Base-by-base conservation (phyloP, 2,888 invertebrate genomes). In the Drosophila suboccidentalis region DNA sequence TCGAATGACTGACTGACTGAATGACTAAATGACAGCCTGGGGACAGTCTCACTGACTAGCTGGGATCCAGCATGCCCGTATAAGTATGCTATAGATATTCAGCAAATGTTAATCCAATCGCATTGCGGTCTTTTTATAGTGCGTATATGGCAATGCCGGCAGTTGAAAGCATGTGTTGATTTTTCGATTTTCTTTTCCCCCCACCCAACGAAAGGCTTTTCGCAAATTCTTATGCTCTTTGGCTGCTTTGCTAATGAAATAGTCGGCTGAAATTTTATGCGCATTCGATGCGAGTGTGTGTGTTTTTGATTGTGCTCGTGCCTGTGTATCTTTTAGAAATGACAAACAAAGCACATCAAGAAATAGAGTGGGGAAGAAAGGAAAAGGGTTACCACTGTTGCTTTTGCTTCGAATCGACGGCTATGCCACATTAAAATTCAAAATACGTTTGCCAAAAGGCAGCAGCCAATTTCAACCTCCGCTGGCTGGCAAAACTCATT, bases 401-500 rank as follows among this genome's bases (percentile, higher is more conserved):
- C 68, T 51, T 55, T 78, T 5, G 26, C 26, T 26, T 26, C 26
- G 59, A 65, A 65, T 46, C 73, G 63, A 46, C 39, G 64, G 41
- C 71, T 22, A 61, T 46, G 63, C 66, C 61, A 58, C 82, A 87
- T 84, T 87, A 82, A 85, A 87, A 84, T 84, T 84, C 83, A 85
- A 87, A 87, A 85, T 84, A 82, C 85, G 85, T 84, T 76, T 65
- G 75, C 79, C 85, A 71, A 83, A 81, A 84, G 85, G 79, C 87
- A 87, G 76, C 81, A 87, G 83, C 83, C 87, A 84, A 83, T 83
- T 84, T 84, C 83, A 84, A 84, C 85, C 82, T 84, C 70, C 77
- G 80, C 82, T 84, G 85, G 65, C 71, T 87, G 85, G 74, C 74
- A 66, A 76, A 87, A 85, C 75, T 85, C 85, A 87, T 85, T 87